These are phyloP conservation scores for Ectropis crepuscularia DNA, from an alignment of 2,888 invertebrate species.

Conservation along the genomic window DNA sequence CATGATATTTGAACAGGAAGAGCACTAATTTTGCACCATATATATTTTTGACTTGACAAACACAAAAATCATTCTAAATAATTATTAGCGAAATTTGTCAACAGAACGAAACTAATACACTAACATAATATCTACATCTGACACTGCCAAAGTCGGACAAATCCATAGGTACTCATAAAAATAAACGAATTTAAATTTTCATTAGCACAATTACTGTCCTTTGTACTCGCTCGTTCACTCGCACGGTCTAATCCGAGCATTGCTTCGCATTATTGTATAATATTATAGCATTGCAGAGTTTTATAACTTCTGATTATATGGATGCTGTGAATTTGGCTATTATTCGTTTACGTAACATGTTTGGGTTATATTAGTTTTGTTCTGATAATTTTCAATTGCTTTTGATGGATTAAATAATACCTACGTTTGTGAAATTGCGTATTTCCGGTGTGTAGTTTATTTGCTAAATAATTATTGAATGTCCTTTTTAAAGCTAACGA, in stretches of 20 bases:
- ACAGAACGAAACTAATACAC: too few relatives aligned
- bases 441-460: not conserved
- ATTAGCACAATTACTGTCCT: conserved; percentile 3
- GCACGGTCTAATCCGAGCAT: conserved; percentile 5
- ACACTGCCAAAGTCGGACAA: too few relatives aligned
- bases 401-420: conserved; percentile 8
- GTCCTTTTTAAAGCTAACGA: too few relatives aligned
- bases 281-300: conserved; percentile 5
- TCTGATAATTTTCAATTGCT: conserved; percentile 9
- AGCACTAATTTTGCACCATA: too few relatives aligned
- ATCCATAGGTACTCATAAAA: too few relatives aligned
- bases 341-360: conserved; percentile 21
- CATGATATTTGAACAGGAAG: too few relatives aligned
- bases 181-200: too few relatives aligned
- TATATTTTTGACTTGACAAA: too few relatives aligned
- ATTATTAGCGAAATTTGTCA: too few relatives aligned
- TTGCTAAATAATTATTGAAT: not conserved
- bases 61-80: too few relatives aligned
- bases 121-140: too few relatives aligned
- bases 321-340: conserved; percentile 8
- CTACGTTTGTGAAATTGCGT: not conserved
- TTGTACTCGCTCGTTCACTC: conserved; percentile 5
- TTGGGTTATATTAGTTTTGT: conserved; percentile 12
- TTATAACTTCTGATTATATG: conserved; percentile 20
- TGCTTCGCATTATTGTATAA: conserved; percentile 18